A percentile compares a stretch with the other conserved stretches of the same genome.
phyloP scores from a whole-genome alignment of 2,888 invertebrate species.

The Callimorpha dominula region DNA sequence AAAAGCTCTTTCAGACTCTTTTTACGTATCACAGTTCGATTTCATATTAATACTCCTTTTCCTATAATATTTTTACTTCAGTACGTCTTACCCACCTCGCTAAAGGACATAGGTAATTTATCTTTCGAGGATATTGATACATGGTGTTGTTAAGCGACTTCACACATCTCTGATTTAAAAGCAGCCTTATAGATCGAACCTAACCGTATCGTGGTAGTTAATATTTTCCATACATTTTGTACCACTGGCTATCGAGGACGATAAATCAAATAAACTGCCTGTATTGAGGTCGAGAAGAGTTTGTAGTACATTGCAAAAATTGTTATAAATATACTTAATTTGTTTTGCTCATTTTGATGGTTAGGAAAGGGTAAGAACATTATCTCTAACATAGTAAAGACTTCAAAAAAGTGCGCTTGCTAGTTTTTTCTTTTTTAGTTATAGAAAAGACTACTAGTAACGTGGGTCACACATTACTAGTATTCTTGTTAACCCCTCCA shows the following conservation, averaged over 20 bases:
- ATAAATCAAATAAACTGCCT: constrained; percentile 43
- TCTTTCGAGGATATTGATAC: neutral
- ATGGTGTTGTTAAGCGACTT: neutral
- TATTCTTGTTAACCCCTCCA: too few relatives aligned
- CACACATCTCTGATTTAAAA: neutral
- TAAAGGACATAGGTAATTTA: neutral
- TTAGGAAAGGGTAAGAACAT: too few relatives aligned
- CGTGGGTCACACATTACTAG: too few relatives aligned
- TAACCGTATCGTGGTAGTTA: neutral
- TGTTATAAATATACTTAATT: neutral
- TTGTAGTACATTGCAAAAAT: constrained; percentile 15
- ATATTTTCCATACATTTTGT: constrained; percentile 24
- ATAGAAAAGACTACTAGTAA: too few relatives aligned
- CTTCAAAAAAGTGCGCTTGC: too few relatives aligned
- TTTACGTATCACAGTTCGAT: constrained; percentile 15
- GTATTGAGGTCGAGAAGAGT: constrained; percentile 11
- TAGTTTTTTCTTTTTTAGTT: too few relatives aligned
- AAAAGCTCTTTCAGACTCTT: constrained; percentile 47
- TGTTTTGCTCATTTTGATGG: neutral
- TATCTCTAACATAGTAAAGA: too few relatives aligned
- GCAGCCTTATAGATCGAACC: too few relatives aligned
- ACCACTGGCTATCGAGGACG: constrained; percentile 34
- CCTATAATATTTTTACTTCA: constrained; percentile 39
- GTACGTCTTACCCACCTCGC: neutral
- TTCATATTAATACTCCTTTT: constrained; percentile 48